phyloP scores from a whole-genome alignment of 2,113 vertebrate species.

The Tangachromis dhanisi region DNA sequence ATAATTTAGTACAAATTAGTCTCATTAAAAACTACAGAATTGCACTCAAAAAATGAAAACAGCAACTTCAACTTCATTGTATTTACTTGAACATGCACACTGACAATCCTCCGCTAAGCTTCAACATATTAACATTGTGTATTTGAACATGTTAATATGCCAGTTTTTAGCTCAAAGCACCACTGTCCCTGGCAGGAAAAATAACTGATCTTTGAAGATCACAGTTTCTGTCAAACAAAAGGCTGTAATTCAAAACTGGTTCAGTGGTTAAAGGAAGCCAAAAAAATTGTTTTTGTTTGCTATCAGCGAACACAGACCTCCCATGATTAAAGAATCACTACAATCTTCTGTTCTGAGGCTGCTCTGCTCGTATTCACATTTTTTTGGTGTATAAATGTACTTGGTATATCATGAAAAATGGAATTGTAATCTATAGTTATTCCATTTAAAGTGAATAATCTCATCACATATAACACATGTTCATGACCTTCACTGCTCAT shows the following conservation, averaged over 20 bases:
- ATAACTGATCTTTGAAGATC: neutral
- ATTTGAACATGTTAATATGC: neutral
- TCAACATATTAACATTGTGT: rapidly evolving
- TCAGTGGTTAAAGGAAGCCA: neutral
- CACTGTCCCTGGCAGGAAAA: neutral
- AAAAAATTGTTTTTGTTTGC: neutral
- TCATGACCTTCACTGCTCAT: neutral
- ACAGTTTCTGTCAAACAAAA: neutral
- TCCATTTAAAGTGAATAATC: neutral
- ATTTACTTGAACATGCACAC: neutral
- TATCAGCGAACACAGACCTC: neutral
- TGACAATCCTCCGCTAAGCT: neutral
- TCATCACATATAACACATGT: neutral
- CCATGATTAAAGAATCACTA: neutral
- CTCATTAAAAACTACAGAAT: neutral
- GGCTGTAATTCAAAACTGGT: neutral
- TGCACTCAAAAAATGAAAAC: neutral
- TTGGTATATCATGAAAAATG: neutral
- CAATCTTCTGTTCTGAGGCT: neutral
- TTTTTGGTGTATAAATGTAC: neutral
- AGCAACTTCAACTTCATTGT: neutral
- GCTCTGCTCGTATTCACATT: neutral
- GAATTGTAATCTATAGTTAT: neutral
- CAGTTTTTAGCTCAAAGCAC: neutral
- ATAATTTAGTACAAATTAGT: neutral